Evolutionary conservation across 1,140 invertebrate species (phyloP).

Genomic region (Agrilus planipennis): DNA sequence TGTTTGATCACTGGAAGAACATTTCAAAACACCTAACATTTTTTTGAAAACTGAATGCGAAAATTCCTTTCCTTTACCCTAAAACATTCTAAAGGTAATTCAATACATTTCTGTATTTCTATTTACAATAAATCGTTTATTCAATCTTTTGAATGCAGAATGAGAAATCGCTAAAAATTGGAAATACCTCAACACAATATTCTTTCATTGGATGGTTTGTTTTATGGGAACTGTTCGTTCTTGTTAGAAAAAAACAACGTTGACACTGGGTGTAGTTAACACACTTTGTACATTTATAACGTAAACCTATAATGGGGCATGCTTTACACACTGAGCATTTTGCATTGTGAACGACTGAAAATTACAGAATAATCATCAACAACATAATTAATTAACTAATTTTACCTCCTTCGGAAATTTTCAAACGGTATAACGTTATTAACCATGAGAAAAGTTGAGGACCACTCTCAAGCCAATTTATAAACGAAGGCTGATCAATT

Average conservation of each 20-base stretch:
- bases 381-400: conserved; percentile 6
- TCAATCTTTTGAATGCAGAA: not conserved
- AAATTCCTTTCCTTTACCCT: conserved; percentile 28
- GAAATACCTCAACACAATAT: conserved; percentile 43
- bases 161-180: not conserved
- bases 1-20: conserved; percentile 10
- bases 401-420: conserved; percentile 33
- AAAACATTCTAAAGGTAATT: conserved; percentile 6
- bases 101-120: not conserved
- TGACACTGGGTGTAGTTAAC: conserved; percentile 65
- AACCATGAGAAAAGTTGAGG: conserved; percentile 44
- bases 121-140: not conserved
- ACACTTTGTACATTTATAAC: conserved; percentile 60
- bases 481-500: conserved; percentile 38
- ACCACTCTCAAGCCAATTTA: conserved; percentile 40
- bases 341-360: conserved; percentile 37
- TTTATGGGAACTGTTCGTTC: conserved; percentile 55
- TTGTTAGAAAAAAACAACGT: conserved; percentile 62
- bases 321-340: conserved; percentile 41
- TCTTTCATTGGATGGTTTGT: conserved; percentile 60
- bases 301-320: conserved; percentile 40
- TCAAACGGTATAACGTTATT: conserved; percentile 40
- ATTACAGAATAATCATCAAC: conserved; percentile 6
- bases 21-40: conserved; percentile 19
- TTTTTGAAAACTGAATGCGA: conserved; percentile 30